Evolutionary conservation across 2,888 invertebrate genomes (phyloP), one percentile per base, ranked within the genome.

Genomic region (Drosophila ochracea): DNA sequence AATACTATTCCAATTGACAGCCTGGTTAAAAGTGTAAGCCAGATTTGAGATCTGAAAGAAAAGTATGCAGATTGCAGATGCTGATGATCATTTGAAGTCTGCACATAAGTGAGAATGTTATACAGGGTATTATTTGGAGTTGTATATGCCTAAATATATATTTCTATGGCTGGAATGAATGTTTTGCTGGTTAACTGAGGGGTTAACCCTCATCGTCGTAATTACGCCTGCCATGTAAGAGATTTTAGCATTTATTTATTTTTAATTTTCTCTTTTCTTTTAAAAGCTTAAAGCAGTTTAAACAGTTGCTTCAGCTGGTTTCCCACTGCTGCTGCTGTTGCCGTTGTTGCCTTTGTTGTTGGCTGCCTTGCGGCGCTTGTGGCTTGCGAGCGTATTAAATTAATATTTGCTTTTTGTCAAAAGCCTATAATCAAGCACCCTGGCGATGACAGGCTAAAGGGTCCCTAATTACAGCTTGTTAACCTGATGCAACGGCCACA

Each of bases 361-460:
- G 55, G 78, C 69, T 77, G 84, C 78, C 85, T 78, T 59, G 79
- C 82, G 83, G 78, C 74, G 78, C 86, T 80, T 78, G 78, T 78
- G 78, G 81, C 79, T 74, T 72, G 68, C 16, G 41, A 74, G 80
- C 83, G 89, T 91, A 91, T 91, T 90, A 91, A 92, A 93, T 92
- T 92, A 93, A 93, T 93, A 93, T 93, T 93, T 93, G 91, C 93
- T 92, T 92, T 91, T 90, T 82, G 91, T 86, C 86, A 92, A 90
- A 89, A 90, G 89, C 90, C 92, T 93, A 91, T 93, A 93, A 92
- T 92, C 92, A 92, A 91, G 90, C 86, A 89, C 88, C 85, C 84
- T 91, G 91, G 92, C 92, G 93, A 93, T 93, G 93, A 93, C 92
- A 92, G 92, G 91, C 92, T 93, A 93, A 93, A 93, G 91, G 91